phyloP scores from a whole-genome alignment of 2,113 vertebrate genomes.

The Nanorana parkeri region DNA sequence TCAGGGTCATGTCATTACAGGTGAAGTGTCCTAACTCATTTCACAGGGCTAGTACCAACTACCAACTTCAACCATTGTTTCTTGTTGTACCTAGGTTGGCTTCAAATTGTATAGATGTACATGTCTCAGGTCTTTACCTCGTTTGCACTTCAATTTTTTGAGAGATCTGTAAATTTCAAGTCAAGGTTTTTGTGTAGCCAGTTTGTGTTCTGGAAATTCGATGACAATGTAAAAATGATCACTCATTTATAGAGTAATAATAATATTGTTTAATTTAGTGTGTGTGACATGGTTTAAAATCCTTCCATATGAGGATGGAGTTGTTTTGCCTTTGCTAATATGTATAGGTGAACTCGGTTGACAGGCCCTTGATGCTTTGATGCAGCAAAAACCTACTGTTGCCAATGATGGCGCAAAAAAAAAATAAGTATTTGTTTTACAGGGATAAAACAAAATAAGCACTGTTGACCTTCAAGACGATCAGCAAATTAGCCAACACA shows the following conservation, averaged over 20 bases:
- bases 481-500: neutral
- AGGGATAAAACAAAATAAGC: neutral
- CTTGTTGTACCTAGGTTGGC: slow-evolving; percentile 37
- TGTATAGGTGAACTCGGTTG: slow-evolving; percentile 3
- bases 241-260: neutral
- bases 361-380: neutral
- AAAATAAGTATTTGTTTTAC: neutral
- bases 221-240: slow-evolving; percentile 14
- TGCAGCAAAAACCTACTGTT: neutral
- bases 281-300: slow-evolving; percentile 4
- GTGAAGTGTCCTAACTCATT: slow-evolving; percentile 23
- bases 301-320: neutral
- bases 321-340: slow-evolving; percentile 15
- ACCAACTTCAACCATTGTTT: slow-evolving; percentile 49
- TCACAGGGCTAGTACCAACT: slow-evolving; percentile 40
- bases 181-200: slow-evolving; percentile 40
- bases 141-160: slow-evolving; percentile 55
- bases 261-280: neutral
- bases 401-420: neutral
- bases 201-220: slow-evolving; percentile 11
- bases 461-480: slow-evolving; percentile 1
- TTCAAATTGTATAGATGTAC: slow-evolving; percentile 53
- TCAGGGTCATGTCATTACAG: slow-evolving; percentile 26
- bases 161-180: slow-evolving; percentile 40
- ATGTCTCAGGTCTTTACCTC: slow-evolving; percentile 56